These are phyloP conservation scores for Otis tarda DNA, from an alignment of 2,113 vertebrate species.

Conservation along the genomic window DNA sequence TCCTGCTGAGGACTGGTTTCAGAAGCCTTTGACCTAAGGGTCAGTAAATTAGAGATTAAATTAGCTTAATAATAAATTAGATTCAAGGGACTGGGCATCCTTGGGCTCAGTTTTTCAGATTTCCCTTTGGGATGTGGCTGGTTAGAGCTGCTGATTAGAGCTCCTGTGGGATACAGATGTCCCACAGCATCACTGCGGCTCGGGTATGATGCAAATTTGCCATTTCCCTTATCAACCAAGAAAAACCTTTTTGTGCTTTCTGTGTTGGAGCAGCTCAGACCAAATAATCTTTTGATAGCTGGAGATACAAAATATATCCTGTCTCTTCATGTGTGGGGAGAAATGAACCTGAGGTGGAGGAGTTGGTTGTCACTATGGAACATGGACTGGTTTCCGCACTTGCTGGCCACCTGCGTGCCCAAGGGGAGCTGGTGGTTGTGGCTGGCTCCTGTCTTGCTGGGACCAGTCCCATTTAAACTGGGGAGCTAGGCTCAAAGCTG, in stretches of 20 bases:
- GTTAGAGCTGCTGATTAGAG: neutral
- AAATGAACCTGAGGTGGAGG: neutral
- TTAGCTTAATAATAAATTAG: neutral
- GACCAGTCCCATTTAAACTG: neutral
- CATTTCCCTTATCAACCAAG: neutral
- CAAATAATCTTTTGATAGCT: neutral
- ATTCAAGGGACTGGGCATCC: neutral
- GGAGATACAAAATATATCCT: neutral
- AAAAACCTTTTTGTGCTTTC: neutral
- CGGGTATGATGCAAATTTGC: neutral
- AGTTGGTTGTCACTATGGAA: neutral
- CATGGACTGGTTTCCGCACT: neutral
- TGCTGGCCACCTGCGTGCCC: accelerated
- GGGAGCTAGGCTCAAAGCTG: neutral
- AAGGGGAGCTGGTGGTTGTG: accelerated
- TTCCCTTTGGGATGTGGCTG: neutral
- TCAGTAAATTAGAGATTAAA: neutral
- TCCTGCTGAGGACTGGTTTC: slow-evolving; percentile 65
- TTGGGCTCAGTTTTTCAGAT: neutral
- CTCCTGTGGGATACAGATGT: neutral
- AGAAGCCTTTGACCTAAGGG: slow-evolving; percentile 66
- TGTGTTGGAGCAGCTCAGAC: neutral
- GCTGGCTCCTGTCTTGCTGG: neutral
- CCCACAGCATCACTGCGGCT: neutral
- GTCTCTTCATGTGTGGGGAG: neutral